Evolutionary conservation across 2,888 invertebrate species (phyloP).

Genomic region (Andrena chrysosceles): DNA sequence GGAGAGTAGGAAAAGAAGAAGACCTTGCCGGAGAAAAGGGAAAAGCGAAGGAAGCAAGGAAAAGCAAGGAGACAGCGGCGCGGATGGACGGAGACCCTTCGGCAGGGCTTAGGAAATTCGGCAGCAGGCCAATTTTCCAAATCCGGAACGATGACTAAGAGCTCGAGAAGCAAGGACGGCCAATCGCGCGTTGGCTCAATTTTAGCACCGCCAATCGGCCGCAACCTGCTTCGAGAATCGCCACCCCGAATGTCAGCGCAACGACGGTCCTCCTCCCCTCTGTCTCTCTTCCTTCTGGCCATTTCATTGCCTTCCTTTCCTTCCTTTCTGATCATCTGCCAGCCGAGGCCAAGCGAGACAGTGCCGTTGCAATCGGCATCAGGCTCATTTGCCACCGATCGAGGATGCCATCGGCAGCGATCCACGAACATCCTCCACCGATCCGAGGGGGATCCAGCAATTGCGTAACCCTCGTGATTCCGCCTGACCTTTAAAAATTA

Average conservation of each 20-base stretch:
- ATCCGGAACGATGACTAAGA: conserved; percentile 79
- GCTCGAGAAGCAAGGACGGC: conserved; percentile 44
- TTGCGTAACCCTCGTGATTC: background rate
- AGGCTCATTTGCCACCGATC: conserved; percentile 18
- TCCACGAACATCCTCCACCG: background rate
- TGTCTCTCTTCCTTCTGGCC: background rate
- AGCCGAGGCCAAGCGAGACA: background rate
- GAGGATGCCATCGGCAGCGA: background rate
- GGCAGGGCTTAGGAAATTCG: conserved; percentile 76
- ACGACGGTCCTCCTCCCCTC: conserved; percentile 37
- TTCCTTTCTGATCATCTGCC: conserved; percentile 39
- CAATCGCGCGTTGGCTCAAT: conserved; percentile 65
- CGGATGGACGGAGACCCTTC: conserved; percentile 63
- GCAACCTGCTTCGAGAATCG: conserved; percentile 65
- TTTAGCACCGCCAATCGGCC: conserved; percentile 73
- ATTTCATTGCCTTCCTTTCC: conserved; percentile 26
- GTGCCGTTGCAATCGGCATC: conserved; percentile 19
- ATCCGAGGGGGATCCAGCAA: background rate
- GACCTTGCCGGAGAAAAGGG: background rate
- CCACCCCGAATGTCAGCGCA: conserved; percentile 69
- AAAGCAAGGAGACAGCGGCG: conserved; percentile 17
- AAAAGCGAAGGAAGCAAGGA: conserved; percentile 18
- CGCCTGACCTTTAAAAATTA: no score
- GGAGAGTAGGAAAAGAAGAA: background rate
- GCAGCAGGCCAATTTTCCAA: conserved; percentile 78